Evolutionary conservation across 1,140 invertebrate species (phyloP).

Genomic region (Nephila pilipes): DNA sequence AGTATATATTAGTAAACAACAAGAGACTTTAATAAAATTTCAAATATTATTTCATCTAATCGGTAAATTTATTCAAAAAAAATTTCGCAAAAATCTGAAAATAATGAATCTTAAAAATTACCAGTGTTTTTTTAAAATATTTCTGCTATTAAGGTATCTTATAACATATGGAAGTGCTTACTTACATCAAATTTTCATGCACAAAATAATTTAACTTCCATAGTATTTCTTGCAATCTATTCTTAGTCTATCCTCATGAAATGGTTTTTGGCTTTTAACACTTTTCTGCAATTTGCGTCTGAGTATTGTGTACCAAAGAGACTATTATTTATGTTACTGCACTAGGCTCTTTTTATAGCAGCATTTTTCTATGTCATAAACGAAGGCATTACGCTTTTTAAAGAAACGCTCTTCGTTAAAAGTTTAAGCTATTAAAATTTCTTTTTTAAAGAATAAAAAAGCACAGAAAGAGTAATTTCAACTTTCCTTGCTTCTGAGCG

Average conservation of each 20-base stretch:
- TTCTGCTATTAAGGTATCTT: too few species aligned
- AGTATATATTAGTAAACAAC: too few species aligned
- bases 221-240: background rate
- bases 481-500: background rate
- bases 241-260: background rate
- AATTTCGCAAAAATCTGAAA: too few species aligned
- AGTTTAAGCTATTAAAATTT: constrained; percentile 50
- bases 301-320: constrained; percentile 34
- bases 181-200: too few species aligned
- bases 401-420: background rate
- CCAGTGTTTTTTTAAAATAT: too few species aligned
- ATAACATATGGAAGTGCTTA: too few species aligned
- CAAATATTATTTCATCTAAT: too few species aligned
- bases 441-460: constrained; percentile 38
- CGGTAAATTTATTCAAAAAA: too few species aligned
- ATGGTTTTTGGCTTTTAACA: background rate
- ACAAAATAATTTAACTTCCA: too few species aligned
- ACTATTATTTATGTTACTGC: constrained; percentile 41
- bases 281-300: constrained; percentile 43
- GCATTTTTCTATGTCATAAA: constrained; percentile 39
- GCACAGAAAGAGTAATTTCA: constrained; percentile 26
- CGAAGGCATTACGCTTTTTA: constrained; percentile 1
- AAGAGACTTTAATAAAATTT: too few species aligned
- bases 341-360: constrained; percentile 20
- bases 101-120: too few species aligned